Percentiles rank a stretch among this genome's conserved stretches.
Evolutionary conservation across 2,888 invertebrate genomes (phyloP).

Genomic region (Leptinotarsa juncta): DNA sequence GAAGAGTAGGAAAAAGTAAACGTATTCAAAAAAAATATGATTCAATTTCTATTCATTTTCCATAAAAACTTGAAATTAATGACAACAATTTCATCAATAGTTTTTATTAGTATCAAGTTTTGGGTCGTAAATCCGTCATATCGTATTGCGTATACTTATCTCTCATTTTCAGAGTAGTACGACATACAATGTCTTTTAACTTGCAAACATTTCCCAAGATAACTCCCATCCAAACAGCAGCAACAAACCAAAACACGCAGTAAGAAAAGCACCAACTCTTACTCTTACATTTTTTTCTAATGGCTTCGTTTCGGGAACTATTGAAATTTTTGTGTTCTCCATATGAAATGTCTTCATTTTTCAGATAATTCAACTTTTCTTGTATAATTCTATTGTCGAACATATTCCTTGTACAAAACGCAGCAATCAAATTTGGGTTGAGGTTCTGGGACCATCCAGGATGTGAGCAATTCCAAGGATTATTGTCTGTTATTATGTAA

Average conservation of each 20-base stretch:
- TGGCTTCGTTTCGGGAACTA: neutral
- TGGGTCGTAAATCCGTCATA: constrained; percentile 32
- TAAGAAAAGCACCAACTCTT: constrained; percentile 40
- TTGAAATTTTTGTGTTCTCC: neutral
- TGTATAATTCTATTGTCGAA: constrained; percentile 23
- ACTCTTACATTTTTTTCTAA: constrained; percentile 20
- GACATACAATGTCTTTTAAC: constrained; percentile 44
- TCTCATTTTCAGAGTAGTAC: neutral
- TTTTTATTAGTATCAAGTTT: neutral
- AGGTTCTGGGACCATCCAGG: constrained; percentile 39
- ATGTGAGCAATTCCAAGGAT: constrained; percentile 49
- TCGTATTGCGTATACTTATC: constrained; percentile 51
- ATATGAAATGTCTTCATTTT: constrained; percentile 11
- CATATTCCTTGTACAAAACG: constrained; percentile 39
- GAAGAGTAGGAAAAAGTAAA: no score
- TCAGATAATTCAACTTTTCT: constrained; percentile 11
- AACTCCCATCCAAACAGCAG: constrained; percentile 52
- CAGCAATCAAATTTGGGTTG: constrained; percentile 26
- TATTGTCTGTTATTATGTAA: constrained; percentile 46
- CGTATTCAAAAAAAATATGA: neutral
- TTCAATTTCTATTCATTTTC: neutral
- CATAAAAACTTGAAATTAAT: neutral
- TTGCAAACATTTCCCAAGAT: constrained; percentile 51
- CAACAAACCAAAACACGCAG: constrained; percentile 48
- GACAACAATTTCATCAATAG: neutral